A percentile compares a stretch with the other conserved stretches of the same genome.
Conservation (phyloP, 2,888 invertebrate genomes). For the Lepeophtheirus nordmannii region DNA sequence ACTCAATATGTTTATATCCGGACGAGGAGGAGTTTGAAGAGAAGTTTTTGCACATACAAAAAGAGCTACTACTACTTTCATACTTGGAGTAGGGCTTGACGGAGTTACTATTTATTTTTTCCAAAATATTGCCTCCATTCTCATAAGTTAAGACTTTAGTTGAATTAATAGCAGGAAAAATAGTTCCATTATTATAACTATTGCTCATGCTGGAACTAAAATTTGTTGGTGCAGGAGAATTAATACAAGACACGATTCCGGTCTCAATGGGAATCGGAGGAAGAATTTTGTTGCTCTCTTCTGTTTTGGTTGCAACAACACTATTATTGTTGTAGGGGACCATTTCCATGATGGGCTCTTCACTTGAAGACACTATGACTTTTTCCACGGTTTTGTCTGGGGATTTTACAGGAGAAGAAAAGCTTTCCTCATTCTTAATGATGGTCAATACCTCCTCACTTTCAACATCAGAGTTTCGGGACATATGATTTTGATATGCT, state of each 20-base stretch:
- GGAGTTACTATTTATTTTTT: neutral
- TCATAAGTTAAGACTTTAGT: neutral
- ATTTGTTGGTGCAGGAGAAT: neutral
- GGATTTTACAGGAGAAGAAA: neutral
- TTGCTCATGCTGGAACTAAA: too few species aligned
- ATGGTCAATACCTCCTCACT: neutral
- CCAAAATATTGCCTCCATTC: neutral
- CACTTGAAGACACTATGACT: neutral
- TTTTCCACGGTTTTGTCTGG: neutral
- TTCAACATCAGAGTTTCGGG: neutral
- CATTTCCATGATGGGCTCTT: neutral
- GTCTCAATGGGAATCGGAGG: neutral
- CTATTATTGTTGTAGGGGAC: neutral
- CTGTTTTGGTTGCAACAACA: neutral
- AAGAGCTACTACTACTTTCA: neutral
- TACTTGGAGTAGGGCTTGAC: neutral
- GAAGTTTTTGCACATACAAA: neutral
- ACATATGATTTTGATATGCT: neutral
- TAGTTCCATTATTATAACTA: neutral
- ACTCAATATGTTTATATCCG: neutral
- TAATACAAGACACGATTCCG: neutral
- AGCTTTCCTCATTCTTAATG: neutral
- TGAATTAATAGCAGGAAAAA: constrained; percentile 3
- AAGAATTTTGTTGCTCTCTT: neutral
- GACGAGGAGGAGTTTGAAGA: neutral